Conservation (phyloP, 2,797 vertebrate species). For the Valencia hispanica region DNA sequence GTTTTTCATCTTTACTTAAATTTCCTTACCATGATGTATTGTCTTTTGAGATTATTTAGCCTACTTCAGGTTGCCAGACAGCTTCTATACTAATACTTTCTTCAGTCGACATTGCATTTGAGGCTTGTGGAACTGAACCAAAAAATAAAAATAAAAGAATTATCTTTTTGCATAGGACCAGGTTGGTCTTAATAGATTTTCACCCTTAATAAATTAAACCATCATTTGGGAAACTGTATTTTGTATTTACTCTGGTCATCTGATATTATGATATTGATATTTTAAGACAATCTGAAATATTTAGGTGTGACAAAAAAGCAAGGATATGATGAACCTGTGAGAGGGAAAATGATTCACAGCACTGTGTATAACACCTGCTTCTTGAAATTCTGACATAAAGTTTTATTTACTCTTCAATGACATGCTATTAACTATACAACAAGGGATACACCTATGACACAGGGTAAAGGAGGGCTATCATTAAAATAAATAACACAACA, state of each 20-base stretch:
- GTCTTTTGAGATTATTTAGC: background rate
- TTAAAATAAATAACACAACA: slow-evolving; percentile 20
- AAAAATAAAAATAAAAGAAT: background rate
- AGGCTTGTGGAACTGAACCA: background rate
- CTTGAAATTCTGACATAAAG: slow-evolving; percentile 18
- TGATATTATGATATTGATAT: background rate
- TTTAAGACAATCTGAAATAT: background rate
- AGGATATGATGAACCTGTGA: background rate
- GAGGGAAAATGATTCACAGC: background rate
- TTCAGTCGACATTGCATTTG: background rate
- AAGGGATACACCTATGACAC: slow-evolving; percentile 8
- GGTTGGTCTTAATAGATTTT: background rate
- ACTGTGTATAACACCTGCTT: background rate
- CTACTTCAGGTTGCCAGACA: background rate
- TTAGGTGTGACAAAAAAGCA: background rate
- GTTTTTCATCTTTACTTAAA: background rate
- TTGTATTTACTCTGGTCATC: background rate
- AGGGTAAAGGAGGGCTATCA: slow-evolving; percentile 10
- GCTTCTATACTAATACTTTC: background rate
- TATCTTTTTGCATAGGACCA: background rate
- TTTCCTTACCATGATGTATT: background rate
- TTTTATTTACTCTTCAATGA: background rate
- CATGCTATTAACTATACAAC: slow-evolving; percentile 8
- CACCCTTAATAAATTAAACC: background rate
- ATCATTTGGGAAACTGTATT: background rate